These are phyloP conservation scores for Trachelus troglodyta DNA, from an alignment of 2,888 invertebrate species.

Conservation along the genomic window DNA sequence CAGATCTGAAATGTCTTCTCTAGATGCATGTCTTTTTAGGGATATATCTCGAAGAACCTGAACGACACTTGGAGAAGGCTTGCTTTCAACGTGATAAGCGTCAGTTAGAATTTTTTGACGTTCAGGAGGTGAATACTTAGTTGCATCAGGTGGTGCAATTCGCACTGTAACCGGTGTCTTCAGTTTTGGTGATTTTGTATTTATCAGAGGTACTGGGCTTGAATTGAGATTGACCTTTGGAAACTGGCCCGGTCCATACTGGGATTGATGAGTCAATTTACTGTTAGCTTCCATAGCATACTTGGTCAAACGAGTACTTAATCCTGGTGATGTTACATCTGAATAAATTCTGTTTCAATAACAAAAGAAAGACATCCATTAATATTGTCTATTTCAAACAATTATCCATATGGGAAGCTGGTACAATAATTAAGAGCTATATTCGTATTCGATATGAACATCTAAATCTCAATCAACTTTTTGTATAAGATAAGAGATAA, in stretches of 20 bases:
- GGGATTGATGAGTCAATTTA: conserved; percentile 55
- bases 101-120: conserved; percentile 42
- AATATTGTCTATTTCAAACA: neutral
- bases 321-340: conserved; percentile 60
- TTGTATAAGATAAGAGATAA: neutral
- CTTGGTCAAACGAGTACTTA: conserved; percentile 55
- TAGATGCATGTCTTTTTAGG: conserved; percentile 59
- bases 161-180: conserved; percentile 56
- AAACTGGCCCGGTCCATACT: conserved; percentile 59
- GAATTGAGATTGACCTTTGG: conserved; percentile 59
- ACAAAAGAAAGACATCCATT: neutral
- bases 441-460: neutral
- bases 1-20: conserved; percentile 55
- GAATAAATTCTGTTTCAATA: conserved; percentile 43
- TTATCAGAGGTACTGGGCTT: conserved; percentile 53
- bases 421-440: neutral
- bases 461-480: neutral
- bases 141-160: conserved; percentile 53
- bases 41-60: conserved; percentile 55
- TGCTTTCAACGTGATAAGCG: conserved; percentile 27
- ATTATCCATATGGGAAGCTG: neutral
- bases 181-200: conserved; percentile 43
- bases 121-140: conserved; percentile 42
- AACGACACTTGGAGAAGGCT: conserved; percentile 39
- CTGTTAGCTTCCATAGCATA: conserved; percentile 58